Base-by-base conservation (phyloP, 2,113 vertebrate genomes). In the Tiliqua scincoides region DNA sequence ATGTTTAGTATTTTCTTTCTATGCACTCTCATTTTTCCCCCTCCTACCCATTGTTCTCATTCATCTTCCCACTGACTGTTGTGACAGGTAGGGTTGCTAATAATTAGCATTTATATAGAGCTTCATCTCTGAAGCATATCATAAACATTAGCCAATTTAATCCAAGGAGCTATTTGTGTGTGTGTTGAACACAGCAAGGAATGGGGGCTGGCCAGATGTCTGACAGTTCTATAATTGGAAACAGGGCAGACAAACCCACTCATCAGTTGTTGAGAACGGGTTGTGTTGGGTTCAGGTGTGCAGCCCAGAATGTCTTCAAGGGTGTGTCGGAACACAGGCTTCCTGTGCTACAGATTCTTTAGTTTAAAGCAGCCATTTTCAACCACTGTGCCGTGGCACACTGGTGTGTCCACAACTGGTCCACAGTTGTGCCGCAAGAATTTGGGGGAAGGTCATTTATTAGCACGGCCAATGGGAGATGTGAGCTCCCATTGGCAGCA, bases 91-190 rank as follows among this genome's bases (percentile, higher is more conserved):
- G 75, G n/a, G 63, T 70, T 59, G 74, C 40, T 85, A 78, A 85
- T 43, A 85, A 85, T 85, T 85, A 85, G 84, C 84, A 78, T 85
- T 85, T 85, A 78, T 85, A 85, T 85, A 78, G 84, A 85, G 65
- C 63, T 85, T 78, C 84, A 68, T 78, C 75, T 85, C 84, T 25
- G 48, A 85, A 85, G 48, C 84, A 78, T 68, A 78, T 85, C 84
- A 43, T 76, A 84, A 84, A 84, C 74, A 85, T 78, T 78, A 77
- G 75, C 48, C 43, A 77, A 59, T 85, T 78, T 85, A 78, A 70
- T 71, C 63, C 48, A 63, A 25, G 15, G 14, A 85, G 54, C 67
- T 91, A 84, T 83, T 90, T 90, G 87, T 84, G 91, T 84, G 91
- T 91, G 89, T 37, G 77, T 88, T 74, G 40, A 27, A 78, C 65